Conservation (phyloP, 2,113 vertebrate genomes). For the Salvator merianae region DNA sequence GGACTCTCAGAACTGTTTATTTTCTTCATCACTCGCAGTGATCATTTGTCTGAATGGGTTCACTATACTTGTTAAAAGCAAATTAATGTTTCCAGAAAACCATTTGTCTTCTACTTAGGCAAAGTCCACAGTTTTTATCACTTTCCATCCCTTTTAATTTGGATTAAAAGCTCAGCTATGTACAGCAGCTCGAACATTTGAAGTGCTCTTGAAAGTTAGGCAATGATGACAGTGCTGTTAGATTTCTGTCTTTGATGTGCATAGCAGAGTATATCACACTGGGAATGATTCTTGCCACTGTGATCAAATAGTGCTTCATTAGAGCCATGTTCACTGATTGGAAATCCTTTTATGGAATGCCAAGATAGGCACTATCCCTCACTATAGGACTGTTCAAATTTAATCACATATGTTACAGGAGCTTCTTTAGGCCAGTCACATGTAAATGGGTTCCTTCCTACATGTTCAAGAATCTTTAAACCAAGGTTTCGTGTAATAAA, state of each 20-base stretch:
- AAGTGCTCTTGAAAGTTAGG: neutral
- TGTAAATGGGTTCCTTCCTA: no score
- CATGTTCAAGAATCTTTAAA: no score
- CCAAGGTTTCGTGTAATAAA: no score
- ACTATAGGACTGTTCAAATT: no score
- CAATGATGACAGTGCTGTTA: neutral
- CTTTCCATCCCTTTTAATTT: neutral
- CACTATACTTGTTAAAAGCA: conserved; percentile 4
- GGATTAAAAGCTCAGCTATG: neutral
- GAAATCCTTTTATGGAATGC: accelerated
- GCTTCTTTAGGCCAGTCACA: no score
- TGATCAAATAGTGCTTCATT: neutral
- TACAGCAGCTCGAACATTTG: neutral
- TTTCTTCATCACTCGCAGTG: neutral
- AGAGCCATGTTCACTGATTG: no score
- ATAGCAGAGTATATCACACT: neutral
- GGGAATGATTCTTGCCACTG: neutral
- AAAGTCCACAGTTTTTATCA: neutral
- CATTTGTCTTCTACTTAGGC: neutral
- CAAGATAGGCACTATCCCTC: no score
- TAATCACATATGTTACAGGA: no score
- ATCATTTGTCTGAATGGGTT: neutral
- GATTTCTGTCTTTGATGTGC: neutral
- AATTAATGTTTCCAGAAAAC: neutral
- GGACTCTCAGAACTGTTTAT: neutral